These are phyloP conservation scores for Orussus abietinus DNA, from an alignment of 1,140 invertebrate species.

Conservation along the genomic window DNA sequence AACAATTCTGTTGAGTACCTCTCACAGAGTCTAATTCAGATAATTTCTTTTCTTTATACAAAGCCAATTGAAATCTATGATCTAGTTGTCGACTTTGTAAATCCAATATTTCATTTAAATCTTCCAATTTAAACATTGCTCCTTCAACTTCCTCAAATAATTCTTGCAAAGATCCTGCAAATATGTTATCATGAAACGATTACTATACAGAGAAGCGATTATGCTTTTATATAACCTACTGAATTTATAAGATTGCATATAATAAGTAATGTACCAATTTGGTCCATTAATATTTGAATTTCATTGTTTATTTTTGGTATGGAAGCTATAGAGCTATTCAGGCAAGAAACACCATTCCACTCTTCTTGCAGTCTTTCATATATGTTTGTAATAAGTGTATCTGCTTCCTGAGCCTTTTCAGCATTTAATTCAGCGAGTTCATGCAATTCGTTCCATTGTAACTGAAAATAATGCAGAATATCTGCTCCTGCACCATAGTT, in stretches of 20 bases:
- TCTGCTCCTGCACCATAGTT: constrained; percentile 60
- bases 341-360: constrained; percentile 52
- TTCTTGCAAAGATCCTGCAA: constrained; percentile 57
- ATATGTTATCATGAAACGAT: constrained; percentile 14
- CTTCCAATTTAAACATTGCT: constrained; percentile 59
- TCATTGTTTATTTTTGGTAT: constrained; percentile 60
- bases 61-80: constrained; percentile 61
- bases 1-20: constrained; percentile 44
- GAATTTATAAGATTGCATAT: constrained; percentile 5
- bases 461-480: constrained; percentile 61
- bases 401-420: constrained; percentile 56
- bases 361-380: constrained; percentile 56
- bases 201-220: constrained; percentile 2
- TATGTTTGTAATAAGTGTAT: constrained; percentile 55
- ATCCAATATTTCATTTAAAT: constrained; percentile 64
- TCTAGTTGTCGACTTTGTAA: constrained; percentile 60
- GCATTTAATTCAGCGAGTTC: constrained; percentile 62
- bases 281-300: constrained; percentile 58
- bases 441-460: constrained; percentile 64
- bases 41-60: constrained; percentile 63
- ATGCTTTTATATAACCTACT: constrained; percentile 1
- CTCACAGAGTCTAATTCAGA: constrained; percentile 57
- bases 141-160: constrained; percentile 63
- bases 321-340: constrained; percentile 54
- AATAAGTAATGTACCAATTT: constrained; percentile 52